Evolutionary conservation across 2,113 vertebrate species (phyloP).

Genomic region (Myotis brandtii): DNA sequence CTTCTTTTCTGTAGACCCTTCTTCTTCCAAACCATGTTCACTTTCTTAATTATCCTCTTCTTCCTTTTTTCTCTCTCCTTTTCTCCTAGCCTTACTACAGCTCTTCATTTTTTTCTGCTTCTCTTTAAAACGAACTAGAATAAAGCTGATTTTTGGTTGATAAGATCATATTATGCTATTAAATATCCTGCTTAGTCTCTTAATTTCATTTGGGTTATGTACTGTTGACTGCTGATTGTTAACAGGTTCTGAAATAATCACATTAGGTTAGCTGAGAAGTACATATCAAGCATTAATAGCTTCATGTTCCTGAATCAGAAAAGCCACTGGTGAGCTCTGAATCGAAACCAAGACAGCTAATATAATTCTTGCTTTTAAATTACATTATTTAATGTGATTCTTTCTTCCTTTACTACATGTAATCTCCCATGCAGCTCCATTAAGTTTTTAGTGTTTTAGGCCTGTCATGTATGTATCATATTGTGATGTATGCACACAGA

Average conservation of each 20-base stretch:
- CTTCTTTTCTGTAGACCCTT: neutral
- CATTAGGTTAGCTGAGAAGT: constrained; percentile 84
- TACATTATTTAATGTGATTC: constrained; percentile 81
- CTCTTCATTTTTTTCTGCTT: constrained; percentile 12
- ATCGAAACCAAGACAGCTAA: constrained; percentile 83
- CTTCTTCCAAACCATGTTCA: neutral
- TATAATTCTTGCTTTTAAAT: constrained; percentile 85
- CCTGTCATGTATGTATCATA: neutral
- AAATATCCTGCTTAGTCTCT: constrained; percentile 81
- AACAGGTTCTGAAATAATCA: constrained; percentile 88
- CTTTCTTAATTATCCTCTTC: neutral
- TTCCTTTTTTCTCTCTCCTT: neutral
- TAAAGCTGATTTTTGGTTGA: constrained; percentile 73
- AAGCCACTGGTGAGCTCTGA: constrained; percentile 80
- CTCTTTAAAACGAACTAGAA: constrained; percentile 31
- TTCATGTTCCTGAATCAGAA: constrained; percentile 85
- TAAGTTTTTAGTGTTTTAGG: constrained; percentile 63
- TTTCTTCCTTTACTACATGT: constrained; percentile 72
- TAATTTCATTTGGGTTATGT: constrained; percentile 86
- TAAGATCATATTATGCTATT: constrained; percentile 82
- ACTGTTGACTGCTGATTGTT: constrained; percentile 89
- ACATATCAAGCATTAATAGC: constrained; percentile 84
- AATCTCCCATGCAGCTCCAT: constrained; percentile 70
- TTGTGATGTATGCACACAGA: neutral
- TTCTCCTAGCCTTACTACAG: neutral